These are phyloP conservation scores for Heterohyrax brucei DNA, from an alignment of 2,797 vertebrate genomes.

Conservation along the genomic window DNA sequence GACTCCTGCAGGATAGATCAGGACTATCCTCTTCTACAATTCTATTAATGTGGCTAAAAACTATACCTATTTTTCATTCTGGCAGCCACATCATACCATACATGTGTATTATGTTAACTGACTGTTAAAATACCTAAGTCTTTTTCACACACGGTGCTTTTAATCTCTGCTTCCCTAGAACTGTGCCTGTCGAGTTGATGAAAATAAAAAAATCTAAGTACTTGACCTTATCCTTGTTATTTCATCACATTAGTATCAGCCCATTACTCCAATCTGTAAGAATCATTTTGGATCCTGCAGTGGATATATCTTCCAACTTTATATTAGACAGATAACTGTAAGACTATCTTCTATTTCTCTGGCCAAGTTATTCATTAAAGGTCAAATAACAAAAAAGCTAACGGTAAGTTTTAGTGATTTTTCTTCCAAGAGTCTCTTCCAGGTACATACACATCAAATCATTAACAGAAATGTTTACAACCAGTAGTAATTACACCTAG, in stretches of 20 bases:
- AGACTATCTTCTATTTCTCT: constrained; percentile 31
- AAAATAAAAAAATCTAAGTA: constrained; percentile 52
- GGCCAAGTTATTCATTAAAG: constrained; percentile 33
- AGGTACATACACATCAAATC: background rate
- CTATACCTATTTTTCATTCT: constrained; percentile 14
- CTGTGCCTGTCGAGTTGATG: constrained; percentile 31
- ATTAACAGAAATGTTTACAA: constrained; percentile 2
- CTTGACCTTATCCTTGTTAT: constrained; percentile 13
- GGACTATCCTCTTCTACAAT: background rate
- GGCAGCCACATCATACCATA: background rate
- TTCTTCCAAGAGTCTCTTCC: background rate
- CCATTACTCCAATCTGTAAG: background rate
- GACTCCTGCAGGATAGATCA: background rate
- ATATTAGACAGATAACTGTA: constrained; percentile 20
- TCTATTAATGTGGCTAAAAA: constrained; percentile 58
- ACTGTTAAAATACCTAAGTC: constrained; percentile 42
- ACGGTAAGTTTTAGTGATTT: constrained; percentile 1
- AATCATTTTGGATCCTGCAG: constrained; percentile 43
- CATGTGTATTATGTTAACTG: constrained; percentile 19
- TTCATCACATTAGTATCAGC: constrained; percentile 57
- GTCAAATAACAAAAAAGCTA: constrained; percentile 53
- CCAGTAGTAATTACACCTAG: background rate
- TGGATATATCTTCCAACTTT: constrained; percentile 58
- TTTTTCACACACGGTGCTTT: constrained; percentile 40
- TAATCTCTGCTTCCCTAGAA: constrained; percentile 59